Base-by-base conservation (phyloP, 2,797 vertebrate genomes). In the Hippoglossus hippoglossus region DNA sequence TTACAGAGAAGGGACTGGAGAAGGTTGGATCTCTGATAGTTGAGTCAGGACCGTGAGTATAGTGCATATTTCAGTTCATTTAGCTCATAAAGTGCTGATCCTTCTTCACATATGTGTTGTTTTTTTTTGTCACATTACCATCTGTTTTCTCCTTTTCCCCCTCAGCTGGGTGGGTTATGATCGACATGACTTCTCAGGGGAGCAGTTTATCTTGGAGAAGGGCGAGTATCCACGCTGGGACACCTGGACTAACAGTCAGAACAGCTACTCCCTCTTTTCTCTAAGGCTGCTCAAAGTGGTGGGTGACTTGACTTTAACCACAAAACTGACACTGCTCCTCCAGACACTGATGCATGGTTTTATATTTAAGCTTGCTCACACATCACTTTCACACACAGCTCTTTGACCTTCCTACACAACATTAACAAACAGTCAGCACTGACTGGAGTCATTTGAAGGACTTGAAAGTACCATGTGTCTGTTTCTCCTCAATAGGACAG, bases 191-290 rank as follows among this genome's bases (percentile, higher is more conserved):
- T 96, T 94, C 9, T 77, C 86, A 0, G 97, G 96, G 39, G 96
- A 98, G 83, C 97, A 96, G 91, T 98, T 96, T 2, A 94, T 98
- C 67, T 91, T 98, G 89, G 97, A 98, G 93, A 97, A 96, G 82
- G 97, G 97, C 0, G 96, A 97, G 63, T 97, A 97, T 77, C 97
- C 96, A 0, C 94, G 96, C 90, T 98, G 96, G 97, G 96, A 96
- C 67, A 95, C 96, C 56, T 97, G 97, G 96, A 97, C 96, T 89
- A 97, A 94, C 92, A 97, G 96, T 89, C 96, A 94, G 92, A 93
- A 28, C 84, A 97, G 94, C 9, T 95, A 95, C 94, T 94, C 94
- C 83, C 91, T 98, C 52, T 90, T 96, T 86, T 97, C 97, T 83
- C 12, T 97, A 63, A 93, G 95, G 41, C 96, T 96, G 19, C 89